Evolutionary conservation across 2,113 vertebrate genomes (phyloP), one percentile per base, ranked within the genome.

Genomic region (Bos javanicus): DNA sequence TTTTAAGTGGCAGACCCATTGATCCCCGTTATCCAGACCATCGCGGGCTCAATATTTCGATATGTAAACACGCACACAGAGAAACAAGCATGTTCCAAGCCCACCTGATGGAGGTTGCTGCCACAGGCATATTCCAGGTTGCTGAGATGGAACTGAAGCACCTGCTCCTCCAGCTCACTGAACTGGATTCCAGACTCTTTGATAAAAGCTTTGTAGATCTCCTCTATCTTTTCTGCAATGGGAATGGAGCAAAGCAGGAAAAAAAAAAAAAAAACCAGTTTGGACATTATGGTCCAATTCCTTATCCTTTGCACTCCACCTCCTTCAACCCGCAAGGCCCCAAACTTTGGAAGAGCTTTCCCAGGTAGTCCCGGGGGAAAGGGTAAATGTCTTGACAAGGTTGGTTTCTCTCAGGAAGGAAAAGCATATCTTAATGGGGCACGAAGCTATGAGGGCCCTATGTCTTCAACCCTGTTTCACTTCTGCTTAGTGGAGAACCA

Each of bases 81-180:
- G 10, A 50, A 57, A 1, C 39, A 28, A 33, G 21, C 9, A 14
- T 2, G 21, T 33, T 9, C 8, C 5, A 46, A 48, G 62, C 33
- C 74, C 86, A 99, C 99, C 99, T 99, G 99, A 90, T 99, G 99
- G 78, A 99, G 99, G 39, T 98, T 99, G 98, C 99, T 99, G 87
- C 99, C 99, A 19, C 99, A 99, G 96, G 99, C 99, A 2, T 99
- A 99, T 85, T 99, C 99, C 98, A 99, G 98, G 98, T 99, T 99
- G 91, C 99, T 99, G 96, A 99, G 99, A 91, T 99, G 99, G 98
- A 99, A 99, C 98, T 99, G 99, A 12, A 99, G 99, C 7, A 99
- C 99, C 89, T 99, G 99, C 96, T 99, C 99, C 85, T 99, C 99
- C 95, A 99, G 98, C 46, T 99, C 99, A 91, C 99, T 99, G 98